phyloP scores from a whole-genome alignment of 2,113 vertebrate species.

The Shinisaurus crocodilurus region DNA sequence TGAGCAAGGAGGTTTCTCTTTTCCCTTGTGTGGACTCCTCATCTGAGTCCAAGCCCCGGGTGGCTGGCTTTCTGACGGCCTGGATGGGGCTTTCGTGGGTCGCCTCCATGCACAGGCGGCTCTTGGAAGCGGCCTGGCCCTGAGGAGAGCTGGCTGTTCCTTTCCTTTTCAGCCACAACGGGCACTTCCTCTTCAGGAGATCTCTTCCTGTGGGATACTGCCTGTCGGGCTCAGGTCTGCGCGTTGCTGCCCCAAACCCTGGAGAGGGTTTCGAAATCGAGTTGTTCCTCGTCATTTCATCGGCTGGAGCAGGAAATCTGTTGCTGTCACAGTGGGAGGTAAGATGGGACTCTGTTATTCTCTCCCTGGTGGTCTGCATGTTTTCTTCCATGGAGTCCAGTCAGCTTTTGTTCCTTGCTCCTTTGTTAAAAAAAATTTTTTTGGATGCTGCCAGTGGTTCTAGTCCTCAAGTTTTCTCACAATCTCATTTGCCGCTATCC shows the following conservation, averaged over 20 bases:
- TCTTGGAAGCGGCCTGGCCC: not conserved
- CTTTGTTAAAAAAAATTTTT: too few species aligned
- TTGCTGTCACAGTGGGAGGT: too few species aligned
- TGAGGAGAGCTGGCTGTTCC: accelerated
- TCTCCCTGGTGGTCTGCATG: not conserved
- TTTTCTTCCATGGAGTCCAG: not conserved
- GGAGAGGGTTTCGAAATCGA: not conserved
- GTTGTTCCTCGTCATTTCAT: not conserved
- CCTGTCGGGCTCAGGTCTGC: accelerated
- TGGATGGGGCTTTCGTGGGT: slow-evolving; percentile 17
- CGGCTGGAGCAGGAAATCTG: not conserved
- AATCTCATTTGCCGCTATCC: not conserved
- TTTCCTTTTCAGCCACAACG: not conserved
- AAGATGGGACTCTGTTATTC: too few species aligned
- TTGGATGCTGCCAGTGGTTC: not conserved
- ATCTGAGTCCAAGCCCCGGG: not conserved
- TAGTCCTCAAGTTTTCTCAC: not conserved
- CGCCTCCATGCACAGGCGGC: not conserved
- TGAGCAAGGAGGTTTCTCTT: not conserved
- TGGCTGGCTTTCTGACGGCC: not conserved
- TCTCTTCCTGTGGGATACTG: too few species aligned
- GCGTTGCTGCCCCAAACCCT: accelerated
- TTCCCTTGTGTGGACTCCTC: not conserved
- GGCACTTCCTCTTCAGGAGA: not conserved
- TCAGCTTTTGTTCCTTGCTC: too few species aligned